phyloP scores from a whole-genome alignment of 2,113 vertebrate genomes.

The Podarcis cretensis region DNA sequence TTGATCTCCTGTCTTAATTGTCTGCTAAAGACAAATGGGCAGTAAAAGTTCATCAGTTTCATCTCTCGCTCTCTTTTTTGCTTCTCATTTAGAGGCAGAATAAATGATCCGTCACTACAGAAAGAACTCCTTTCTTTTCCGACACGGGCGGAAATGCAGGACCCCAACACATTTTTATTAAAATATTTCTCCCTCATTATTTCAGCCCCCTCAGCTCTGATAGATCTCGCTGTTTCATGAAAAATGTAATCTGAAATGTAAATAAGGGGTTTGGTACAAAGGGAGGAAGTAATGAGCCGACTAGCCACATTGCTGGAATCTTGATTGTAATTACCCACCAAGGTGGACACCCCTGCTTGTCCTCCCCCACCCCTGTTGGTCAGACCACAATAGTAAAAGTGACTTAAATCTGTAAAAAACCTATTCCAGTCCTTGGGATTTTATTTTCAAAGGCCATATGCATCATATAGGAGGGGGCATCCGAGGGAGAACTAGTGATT shows the following conservation, averaged over 20 bases:
- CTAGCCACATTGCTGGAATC: conserved; percentile 77
- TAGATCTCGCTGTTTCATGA: conserved; percentile 88
- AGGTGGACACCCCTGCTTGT: too few relatives aligned
- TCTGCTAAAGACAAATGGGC: conserved; percentile 86
- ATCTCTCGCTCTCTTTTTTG: conserved; percentile 69
- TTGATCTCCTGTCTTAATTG: conserved; percentile 94
- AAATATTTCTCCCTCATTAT: conserved; percentile 84
- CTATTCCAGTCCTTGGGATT: too few relatives aligned
- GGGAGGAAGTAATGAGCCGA: conserved; percentile 87
- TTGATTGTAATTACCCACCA: conserved; percentile 71
- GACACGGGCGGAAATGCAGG: conserved; percentile 78
- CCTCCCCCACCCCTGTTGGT: too few relatives aligned
- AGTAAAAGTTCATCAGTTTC: conserved; percentile 85
- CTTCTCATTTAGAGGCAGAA: conserved; percentile 83
- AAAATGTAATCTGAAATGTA: conserved; percentile 97
- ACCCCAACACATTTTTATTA: conserved; percentile 78
- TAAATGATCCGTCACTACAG: conserved; percentile 80
- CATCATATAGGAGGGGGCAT: too few relatives aligned
- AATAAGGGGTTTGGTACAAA: conserved; percentile 92
- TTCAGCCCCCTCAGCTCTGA: conserved; percentile 83
- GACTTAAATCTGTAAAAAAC: too few relatives aligned
- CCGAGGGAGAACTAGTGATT: too few relatives aligned
- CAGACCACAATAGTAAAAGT: too few relatives aligned
- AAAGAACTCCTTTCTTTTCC: conserved; percentile 82
- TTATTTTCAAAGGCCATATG: too few relatives aligned